phyloP scores from a whole-genome alignment of 2,888 invertebrate species.

The Thymelicus lineola region DNA sequence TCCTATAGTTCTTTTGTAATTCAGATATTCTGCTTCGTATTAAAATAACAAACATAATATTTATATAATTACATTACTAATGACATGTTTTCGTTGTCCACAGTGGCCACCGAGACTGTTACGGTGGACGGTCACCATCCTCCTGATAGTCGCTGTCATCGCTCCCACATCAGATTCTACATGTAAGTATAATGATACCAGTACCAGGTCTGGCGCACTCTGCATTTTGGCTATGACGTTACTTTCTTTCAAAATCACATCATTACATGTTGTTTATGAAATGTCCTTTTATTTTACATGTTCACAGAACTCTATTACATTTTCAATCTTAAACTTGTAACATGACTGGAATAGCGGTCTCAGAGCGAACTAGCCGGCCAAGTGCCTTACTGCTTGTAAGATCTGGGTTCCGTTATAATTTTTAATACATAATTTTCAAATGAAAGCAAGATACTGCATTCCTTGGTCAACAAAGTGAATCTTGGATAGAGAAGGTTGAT shows the following conservation, averaged over 20 bases:
- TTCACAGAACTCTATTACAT: slow-evolving; percentile 32
- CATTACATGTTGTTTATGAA: slow-evolving; percentile 9
- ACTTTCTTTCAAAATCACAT: too few species aligned
- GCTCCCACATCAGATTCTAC: slow-evolving; percentile 84
- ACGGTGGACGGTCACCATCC: slow-evolving; percentile 80
- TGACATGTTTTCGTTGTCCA: slow-evolving; percentile 61
- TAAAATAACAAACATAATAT: too few species aligned
- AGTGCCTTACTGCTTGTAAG: background rate
- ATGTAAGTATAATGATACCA: slow-evolving; percentile 75
- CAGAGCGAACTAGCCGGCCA: background rate
- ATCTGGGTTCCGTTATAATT: too few species aligned
- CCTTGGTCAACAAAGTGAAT: too few species aligned
- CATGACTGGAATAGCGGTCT: slow-evolving; percentile 27
- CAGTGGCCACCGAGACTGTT: slow-evolving; percentile 87
- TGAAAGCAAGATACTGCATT: too few species aligned
- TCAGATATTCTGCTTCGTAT: too few species aligned
- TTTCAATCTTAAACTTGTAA: slow-evolving; percentile 34
- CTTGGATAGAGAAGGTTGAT: too few species aligned
- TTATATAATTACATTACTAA: background rate
- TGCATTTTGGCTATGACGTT: too few species aligned
- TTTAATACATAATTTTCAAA: too few species aligned
- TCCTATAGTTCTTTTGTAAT: too few species aligned
- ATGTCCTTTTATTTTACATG: slow-evolving; percentile 14
- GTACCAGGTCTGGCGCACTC: too few species aligned
- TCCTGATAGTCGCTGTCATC: slow-evolving; percentile 83